phyloP scores from a whole-genome alignment of 2,113 vertebrate species.

The Zosterops pallidus region DNA sequence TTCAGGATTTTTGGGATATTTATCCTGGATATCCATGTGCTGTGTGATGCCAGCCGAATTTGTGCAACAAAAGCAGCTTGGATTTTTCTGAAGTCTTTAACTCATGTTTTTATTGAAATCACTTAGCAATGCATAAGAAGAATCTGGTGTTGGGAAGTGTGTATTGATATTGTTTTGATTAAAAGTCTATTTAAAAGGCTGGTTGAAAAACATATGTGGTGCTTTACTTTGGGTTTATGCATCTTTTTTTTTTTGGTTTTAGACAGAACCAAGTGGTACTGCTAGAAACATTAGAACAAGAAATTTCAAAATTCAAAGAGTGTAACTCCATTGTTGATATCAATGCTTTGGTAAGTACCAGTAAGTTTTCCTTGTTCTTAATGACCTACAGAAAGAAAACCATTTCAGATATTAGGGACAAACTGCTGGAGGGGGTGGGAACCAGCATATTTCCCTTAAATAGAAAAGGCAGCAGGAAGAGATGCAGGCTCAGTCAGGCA shows the following conservation, averaged over 20 bases:
- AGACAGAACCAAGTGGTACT: constrained; percentile 95
- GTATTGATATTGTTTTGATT: not conserved
- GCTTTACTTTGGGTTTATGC: not conserved
- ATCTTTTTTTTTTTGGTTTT: constrained; percentile 44
- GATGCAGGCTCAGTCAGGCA: not conserved
- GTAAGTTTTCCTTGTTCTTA: not conserved
- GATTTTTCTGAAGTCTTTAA: not conserved
- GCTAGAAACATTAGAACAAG: constrained; percentile 93
- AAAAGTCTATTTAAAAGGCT: not conserved
- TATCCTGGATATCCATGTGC: not conserved
- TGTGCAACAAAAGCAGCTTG: not conserved
- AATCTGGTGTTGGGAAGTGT: not conserved
- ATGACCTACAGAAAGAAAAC: not conserved
- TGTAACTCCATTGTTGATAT: constrained; percentile 90
- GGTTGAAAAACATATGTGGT: not conserved
- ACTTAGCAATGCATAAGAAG: not conserved
- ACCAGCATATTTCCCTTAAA: not conserved
- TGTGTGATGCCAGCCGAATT: not conserved
- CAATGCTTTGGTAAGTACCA: constrained; percentile 84
- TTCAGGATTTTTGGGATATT: not conserved
- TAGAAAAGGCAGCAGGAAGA: not conserved
- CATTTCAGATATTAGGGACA: not conserved
- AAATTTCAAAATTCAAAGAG: constrained; percentile 93
- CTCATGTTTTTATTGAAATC: not conserved
- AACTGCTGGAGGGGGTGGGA: not conserved